Conservation (phyloP, 1,140 invertebrate genomes). For the Cyclargus thomasi region DNA sequence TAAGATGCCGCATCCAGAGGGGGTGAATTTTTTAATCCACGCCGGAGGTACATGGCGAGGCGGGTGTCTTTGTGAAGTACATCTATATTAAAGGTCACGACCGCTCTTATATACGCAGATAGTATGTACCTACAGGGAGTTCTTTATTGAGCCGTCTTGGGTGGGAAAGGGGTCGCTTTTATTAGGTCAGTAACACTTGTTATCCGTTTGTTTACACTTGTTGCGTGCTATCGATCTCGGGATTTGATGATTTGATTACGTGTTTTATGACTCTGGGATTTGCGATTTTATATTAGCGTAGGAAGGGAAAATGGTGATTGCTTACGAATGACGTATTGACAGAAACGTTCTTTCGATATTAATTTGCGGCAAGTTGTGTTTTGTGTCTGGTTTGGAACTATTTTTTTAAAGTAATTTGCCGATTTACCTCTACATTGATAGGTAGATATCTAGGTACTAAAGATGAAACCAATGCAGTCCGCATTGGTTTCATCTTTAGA, state of each 20-base stretch:
- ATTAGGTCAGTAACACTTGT: constrained; percentile 73
- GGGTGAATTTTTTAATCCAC: constrained; percentile 51
- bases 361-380: too few relatives aligned
- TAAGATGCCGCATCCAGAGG: constrained; percentile 35
- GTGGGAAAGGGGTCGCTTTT: constrained; percentile 68
- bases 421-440: too few relatives aligned
- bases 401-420: too few relatives aligned
- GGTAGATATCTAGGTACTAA: too few relatives aligned
- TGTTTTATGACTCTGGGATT: constrained; percentile 1
- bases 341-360: too few relatives aligned
- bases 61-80: constrained; percentile 55
- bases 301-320: too few relatives aligned
- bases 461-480: too few relatives aligned
- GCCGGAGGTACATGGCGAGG: constrained; percentile 50
- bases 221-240: constrained; percentile 36
- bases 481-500: too few relatives aligned
- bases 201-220: constrained; percentile 66
- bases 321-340: too few relatives aligned
- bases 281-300: background rate
- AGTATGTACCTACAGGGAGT: constrained; percentile 67
- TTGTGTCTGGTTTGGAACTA: too few relatives aligned
- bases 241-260: constrained; percentile 23
- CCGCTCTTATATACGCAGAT: constrained; percentile 68
- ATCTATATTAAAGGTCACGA: constrained; percentile 71
- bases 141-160: constrained; percentile 72